These are phyloP conservation scores for Muscicapa comitata DNA, from an alignment of 2,797 vertebrate genomes.

Conservation along the genomic window DNA sequence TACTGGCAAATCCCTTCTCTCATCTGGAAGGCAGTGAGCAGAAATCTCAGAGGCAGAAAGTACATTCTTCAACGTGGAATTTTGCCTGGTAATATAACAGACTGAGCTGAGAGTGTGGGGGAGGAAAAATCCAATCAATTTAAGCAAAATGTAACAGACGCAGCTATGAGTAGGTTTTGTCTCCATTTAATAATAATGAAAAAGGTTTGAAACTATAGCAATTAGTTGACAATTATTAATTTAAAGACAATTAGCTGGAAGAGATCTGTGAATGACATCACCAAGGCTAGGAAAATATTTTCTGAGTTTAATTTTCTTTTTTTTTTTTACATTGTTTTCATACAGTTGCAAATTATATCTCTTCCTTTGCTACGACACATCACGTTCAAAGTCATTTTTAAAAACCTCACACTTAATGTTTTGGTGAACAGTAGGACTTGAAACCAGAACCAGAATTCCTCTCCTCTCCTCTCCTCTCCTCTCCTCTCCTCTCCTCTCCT, in stretches of 20 bases:
- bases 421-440: background rate
- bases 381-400: background rate
- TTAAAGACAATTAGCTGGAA: background rate
- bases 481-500: background rate
- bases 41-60: background rate
- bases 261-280: background rate
- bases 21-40: background rate
- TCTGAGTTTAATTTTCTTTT: background rate
- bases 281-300: background rate
- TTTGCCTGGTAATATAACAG: background rate
- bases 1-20: constrained; percentile 2
- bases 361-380: background rate
- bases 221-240: background rate
- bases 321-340: background rate
- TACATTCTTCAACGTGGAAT: background rate
- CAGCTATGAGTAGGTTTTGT: background rate
- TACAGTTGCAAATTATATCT: background rate
- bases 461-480: background rate
- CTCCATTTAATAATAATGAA: background rate
- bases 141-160: background rate
- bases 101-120: background rate
- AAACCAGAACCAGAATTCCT: background rate
- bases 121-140: background rate
- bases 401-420: background rate
- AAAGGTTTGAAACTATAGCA: background rate